phyloP scores from a whole-genome alignment of 2,113 vertebrate species.

The Muscicapa adusta region DNA sequence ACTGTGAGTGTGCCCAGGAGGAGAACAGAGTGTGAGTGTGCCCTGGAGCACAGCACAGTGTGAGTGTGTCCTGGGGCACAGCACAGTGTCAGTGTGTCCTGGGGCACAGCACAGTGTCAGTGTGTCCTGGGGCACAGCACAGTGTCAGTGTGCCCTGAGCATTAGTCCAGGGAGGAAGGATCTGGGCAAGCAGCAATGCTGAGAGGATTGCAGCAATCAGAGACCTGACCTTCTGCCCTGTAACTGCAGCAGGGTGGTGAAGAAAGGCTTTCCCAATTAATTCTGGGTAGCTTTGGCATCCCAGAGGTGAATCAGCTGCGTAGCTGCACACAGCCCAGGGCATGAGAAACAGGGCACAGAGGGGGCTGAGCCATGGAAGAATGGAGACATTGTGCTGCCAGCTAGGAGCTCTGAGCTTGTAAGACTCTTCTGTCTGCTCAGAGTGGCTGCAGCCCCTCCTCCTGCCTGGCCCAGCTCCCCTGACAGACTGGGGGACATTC shows the following conservation, averaged over 20 bases:
- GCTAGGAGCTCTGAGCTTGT: slow-evolving; percentile 7
- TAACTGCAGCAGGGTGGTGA: not conserved
- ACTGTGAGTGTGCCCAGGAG: fast-evolving
- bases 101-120: too few relatives aligned
- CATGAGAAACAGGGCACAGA: slow-evolving; percentile 39
- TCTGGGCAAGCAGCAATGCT: not conserved
- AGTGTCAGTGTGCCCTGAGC: not conserved
- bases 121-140: too few relatives aligned
- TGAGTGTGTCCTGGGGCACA: too few relatives aligned
- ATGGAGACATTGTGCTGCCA: slow-evolving; percentile 60
- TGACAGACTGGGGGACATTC: not conserved
- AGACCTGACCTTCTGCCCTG: not conserved
- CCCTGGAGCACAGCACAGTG: too few relatives aligned
- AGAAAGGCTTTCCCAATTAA: not conserved
- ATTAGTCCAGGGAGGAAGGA: not conserved
- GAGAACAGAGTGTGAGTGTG: too few relatives aligned
- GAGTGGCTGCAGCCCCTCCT: not conserved
- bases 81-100: too few relatives aligned
- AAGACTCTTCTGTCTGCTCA: slow-evolving; percentile 36
- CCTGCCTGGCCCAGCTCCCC: not conserved
- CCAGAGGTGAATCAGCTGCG: not conserved
- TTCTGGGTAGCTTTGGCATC: not conserved
- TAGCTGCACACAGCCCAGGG: not conserved
- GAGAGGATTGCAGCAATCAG: not conserved
- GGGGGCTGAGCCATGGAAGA: slow-evolving; percentile 48